phyloP scores from a whole-genome alignment of 2,113 vertebrate genomes.

The Poicephalus gulielmi region DNA sequence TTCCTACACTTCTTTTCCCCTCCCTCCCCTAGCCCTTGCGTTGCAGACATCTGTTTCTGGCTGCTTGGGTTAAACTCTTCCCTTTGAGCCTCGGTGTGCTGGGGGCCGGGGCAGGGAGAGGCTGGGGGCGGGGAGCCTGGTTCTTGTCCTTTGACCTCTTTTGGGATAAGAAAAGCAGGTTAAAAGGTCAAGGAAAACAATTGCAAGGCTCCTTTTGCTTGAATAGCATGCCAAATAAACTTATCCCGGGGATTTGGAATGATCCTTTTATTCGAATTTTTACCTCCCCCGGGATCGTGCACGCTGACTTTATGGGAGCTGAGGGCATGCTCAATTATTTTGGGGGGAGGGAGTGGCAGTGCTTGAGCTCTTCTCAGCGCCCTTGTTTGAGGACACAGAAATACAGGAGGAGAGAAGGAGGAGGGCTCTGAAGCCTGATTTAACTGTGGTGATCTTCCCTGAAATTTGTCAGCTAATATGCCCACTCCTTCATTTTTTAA shows the following conservation, averaged over 20 bases:
- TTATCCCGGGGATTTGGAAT: background rate
- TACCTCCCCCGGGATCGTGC: background rate
- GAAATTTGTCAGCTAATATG: background rate
- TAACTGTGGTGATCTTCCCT: background rate
- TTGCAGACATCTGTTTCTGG: background rate
- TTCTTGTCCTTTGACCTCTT: slow-evolving; percentile 22
- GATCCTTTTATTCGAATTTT: slow-evolving; percentile 43
- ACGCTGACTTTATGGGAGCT: background rate
- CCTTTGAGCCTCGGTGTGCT: background rate
- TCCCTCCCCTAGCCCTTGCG: background rate
- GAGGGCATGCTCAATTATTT: background rate
- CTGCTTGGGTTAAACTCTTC: background rate
- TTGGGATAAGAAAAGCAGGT: slow-evolving; percentile 5
- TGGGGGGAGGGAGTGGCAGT: background rate
- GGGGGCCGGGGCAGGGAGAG: background rate
- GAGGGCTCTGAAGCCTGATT: background rate
- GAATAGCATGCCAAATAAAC: slow-evolving; percentile 37
- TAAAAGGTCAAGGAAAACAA: slow-evolving; percentile 62
- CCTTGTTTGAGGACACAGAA: background rate
- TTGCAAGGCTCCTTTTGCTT: background rate
- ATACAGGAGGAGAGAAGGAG: background rate
- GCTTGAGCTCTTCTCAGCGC: background rate
- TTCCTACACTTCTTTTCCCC: background rate
- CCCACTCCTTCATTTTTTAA: background rate
- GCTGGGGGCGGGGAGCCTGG: background rate